A percentile compares a stretch with the other conserved stretches of the same genome.
Evolutionary conservation across 2,888 invertebrate species (phyloP).

Genomic region (Rhodophaea formosa): DNA sequence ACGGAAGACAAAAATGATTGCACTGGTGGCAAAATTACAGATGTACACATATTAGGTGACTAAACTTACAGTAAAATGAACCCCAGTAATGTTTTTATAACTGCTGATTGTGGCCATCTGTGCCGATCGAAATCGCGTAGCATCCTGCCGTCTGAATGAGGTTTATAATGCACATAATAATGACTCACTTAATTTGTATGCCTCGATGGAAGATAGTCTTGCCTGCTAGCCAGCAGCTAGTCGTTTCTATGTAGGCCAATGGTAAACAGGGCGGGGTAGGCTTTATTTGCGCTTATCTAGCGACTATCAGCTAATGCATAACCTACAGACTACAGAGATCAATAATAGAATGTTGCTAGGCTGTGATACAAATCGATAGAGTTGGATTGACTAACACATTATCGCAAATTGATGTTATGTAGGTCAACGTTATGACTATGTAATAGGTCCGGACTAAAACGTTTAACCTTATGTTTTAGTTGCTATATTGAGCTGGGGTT

Average conservation of each 20-base stretch:
- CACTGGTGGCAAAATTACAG: too few relatives aligned
- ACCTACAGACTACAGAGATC: slow-evolving; percentile 4
- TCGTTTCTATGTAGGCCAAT: slow-evolving; percentile 24
- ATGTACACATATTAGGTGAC: too few relatives aligned
- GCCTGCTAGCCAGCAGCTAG: slow-evolving; percentile 4
- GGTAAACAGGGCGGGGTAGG: slow-evolving; percentile 14
- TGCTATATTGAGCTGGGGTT: neutral
- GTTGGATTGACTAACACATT: neutral
- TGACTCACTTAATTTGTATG: slow-evolving; percentile 39
- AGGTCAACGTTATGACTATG: neutral
- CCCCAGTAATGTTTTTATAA: slow-evolving; percentile 15
- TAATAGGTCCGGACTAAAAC: neutral
- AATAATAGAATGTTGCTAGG: neutral
- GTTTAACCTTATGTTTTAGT: neutral
- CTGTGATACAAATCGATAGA: neutral
- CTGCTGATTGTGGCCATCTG: slow-evolving; percentile 34
- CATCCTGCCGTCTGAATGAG: slow-evolving; percentile 64
- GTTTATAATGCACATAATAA: slow-evolving; percentile 51
- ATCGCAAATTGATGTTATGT: slow-evolving; percentile 4
- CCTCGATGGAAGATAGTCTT: slow-evolving; percentile 29
- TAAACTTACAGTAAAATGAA: neutral
- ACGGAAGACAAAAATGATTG: too few relatives aligned
- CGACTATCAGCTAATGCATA: neutral
- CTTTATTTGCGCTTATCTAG: slow-evolving; percentile 10
- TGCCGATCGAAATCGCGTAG: slow-evolving; percentile 64